Conservation (phyloP, 2,888 invertebrate species). For the Erebia palarica region DNA sequence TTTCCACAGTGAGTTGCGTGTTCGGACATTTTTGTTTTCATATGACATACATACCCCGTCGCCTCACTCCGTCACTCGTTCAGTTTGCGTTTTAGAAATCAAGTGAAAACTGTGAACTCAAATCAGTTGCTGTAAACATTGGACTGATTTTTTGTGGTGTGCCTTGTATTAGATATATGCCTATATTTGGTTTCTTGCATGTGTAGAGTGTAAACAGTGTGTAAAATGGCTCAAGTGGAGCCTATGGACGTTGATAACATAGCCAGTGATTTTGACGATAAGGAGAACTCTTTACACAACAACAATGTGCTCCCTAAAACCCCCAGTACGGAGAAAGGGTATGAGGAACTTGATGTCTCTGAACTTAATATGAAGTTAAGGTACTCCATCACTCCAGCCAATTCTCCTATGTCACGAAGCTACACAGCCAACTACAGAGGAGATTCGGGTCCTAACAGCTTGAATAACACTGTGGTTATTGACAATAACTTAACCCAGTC, state of each 20-base stretch:
- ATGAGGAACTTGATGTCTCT: constrained; percentile 72
- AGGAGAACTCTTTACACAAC: constrained; percentile 69
- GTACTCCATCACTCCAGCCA: constrained; percentile 69
- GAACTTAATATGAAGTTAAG: constrained; percentile 75
- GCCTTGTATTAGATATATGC: constrained; percentile 45
- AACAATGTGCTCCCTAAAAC: constrained; percentile 62
- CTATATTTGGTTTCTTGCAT: constrained; percentile 16
- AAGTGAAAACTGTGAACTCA: constrained; percentile 70
- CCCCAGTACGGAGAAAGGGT: constrained; percentile 69
- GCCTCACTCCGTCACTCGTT: constrained; percentile 48
- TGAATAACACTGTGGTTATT: constrained; percentile 46
- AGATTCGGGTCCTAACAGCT: constrained; percentile 50
- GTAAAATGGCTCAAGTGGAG: constrained; percentile 67
- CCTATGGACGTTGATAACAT: constrained; percentile 71
- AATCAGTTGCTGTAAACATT: constrained; percentile 70
- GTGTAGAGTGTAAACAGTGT: constrained; percentile 38
- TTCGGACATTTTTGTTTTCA: constrained; percentile 78
- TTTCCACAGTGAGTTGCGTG: constrained; percentile 71
- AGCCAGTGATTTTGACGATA: constrained; percentile 71
- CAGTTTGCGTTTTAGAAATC: constrained; percentile 72
- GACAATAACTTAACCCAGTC: constrained; percentile 65
- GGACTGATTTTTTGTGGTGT: constrained; percentile 62
- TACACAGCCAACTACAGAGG: constrained; percentile 58
- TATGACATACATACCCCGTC: constrained; percentile 73
- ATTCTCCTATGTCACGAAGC: constrained; percentile 75